Evolutionary conservation across 2,888 invertebrate species (phyloP).

Genomic region (Scaeva pyrastri): DNA sequence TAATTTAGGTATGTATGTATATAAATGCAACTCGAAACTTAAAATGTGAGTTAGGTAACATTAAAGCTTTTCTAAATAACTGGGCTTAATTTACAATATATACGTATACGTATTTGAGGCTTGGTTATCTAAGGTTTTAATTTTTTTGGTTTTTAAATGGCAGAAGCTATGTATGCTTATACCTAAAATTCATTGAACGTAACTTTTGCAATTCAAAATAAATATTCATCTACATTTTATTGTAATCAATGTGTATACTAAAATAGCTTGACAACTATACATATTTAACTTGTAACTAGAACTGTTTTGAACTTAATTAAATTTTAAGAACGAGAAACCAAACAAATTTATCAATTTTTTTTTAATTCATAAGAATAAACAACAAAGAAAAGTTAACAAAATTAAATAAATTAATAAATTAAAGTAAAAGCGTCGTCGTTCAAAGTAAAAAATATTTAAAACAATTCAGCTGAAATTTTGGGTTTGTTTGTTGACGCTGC

Average conservation of each 20-base stretch:
- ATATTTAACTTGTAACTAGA: background rate
- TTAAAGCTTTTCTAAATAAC: slow-evolving; percentile 51
- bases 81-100: slow-evolving; percentile 12
- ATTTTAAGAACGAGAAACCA: background rate
- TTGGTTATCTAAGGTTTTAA: slow-evolving; percentile 18
- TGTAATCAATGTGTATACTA: background rate
- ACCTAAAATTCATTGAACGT: slow-evolving; percentile 8
- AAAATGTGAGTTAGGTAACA: slow-evolving; percentile 39
- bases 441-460: too few species aligned
- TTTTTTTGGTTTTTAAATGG: slow-evolving; percentile 7
- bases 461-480: too few species aligned
- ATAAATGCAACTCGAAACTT: slow-evolving; percentile 47
- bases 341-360: background rate
- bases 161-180: slow-evolving; percentile 34
- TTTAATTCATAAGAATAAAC: background rate
- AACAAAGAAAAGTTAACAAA: too few species aligned
- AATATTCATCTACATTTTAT: slow-evolving; percentile 17
- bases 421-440: too few species aligned
- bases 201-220: slow-evolving; percentile 24
- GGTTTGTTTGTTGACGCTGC: too few species aligned
- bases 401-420: too few species aligned
- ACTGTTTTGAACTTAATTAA: background rate
- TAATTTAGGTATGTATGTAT: slow-evolving; percentile 22
- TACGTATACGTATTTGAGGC: slow-evolving; percentile 13
- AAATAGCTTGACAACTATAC: background rate